Evolutionary conservation across 2,113 vertebrate species (phyloP).

Genomic region (Chitala chitala): DNA sequence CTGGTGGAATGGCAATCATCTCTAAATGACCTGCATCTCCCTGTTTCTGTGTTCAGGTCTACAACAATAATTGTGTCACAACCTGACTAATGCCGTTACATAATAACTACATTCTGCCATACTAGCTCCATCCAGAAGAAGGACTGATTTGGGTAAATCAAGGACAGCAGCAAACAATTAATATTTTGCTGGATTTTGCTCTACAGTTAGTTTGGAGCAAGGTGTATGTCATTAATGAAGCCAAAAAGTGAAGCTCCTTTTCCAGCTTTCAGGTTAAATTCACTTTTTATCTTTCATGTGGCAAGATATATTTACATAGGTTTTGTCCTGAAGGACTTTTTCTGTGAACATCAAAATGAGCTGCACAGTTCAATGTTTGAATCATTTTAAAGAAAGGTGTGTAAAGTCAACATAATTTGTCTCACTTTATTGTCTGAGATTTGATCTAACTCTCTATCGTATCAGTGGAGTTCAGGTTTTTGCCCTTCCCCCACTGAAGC

Average conservation of each 20-base stretch:
- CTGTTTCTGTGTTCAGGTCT: neutral
- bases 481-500: neutral
- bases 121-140: neutral
- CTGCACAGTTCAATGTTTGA: too few relatives aligned
- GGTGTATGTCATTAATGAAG: constrained; percentile 4
- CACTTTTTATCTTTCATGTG: neutral
- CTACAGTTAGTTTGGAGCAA: neutral
- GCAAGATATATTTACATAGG: neutral
- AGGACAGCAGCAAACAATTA: constrained; percentile 5
- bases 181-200: constrained; percentile 10
- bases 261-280: neutral
- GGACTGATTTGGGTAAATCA: neutral
- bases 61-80: neutral
- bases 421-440: neutral
- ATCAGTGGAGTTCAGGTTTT: constrained; percentile 12
- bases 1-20: neutral
- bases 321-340: neutral
- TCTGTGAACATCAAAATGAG: too few relatives aligned
- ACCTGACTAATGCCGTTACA: constrained; percentile 11
- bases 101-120: constrained; percentile 15
- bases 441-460: neutral
- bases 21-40: neutral
- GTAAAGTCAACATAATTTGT: neutral
- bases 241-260: neutral
- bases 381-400: neutral